Conservation (phyloP, 2,797 vertebrate genomes). For the Hoplostethus atlanticus region DNA sequence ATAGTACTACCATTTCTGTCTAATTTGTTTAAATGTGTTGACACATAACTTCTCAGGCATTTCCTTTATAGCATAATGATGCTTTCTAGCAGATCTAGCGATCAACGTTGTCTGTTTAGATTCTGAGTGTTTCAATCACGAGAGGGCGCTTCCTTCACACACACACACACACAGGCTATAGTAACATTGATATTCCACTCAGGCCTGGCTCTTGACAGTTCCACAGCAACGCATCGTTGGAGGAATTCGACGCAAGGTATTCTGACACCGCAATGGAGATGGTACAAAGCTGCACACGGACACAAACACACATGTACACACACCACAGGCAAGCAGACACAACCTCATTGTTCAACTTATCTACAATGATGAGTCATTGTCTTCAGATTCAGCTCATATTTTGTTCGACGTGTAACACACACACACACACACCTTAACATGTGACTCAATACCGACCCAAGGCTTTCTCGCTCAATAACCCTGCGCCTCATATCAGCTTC, state of each 20-base stretch:
- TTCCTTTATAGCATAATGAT: too few species aligned
- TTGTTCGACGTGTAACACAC: not conserved
- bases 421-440: conserved; percentile 38
- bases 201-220: conserved; percentile 75
- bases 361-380: conserved; percentile 12
- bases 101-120: too few species aligned
- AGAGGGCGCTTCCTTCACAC: not conserved
- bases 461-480: conserved; percentile 30
- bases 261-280: conserved; percentile 72
- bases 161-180: conserved; percentile 64
- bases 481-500: conserved; percentile 14
- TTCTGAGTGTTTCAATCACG: too few species aligned
- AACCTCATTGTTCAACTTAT: conserved; percentile 7
- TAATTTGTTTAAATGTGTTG: too few species aligned
- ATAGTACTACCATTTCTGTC: too few species aligned
- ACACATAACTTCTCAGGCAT: too few species aligned
- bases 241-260: conserved; percentile 75
- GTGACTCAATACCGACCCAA: conserved; percentile 36
- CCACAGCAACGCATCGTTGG: conserved; percentile 73
- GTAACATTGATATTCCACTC: conserved; percentile 79
- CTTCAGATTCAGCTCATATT: not conserved
- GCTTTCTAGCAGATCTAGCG: too few species aligned
- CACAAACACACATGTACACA: conserved; percentile 27
- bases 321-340: not conserved
- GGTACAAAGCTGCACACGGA: conserved; percentile 61